Conservation (phyloP, 2,797 vertebrate species). For the Coilia nasus region DNA sequence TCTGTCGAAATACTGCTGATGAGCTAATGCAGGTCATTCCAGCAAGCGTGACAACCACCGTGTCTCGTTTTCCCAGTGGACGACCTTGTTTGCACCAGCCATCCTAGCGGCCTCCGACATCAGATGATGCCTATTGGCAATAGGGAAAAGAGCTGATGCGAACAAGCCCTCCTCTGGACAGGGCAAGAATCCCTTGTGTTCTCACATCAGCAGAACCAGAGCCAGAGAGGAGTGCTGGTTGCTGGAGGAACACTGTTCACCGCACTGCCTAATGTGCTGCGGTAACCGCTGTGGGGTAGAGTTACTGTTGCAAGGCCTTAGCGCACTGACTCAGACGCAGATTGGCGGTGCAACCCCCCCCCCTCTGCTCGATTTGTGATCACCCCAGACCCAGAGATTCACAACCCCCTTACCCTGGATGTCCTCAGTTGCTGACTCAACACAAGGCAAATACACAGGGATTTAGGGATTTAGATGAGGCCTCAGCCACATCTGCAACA, state of each 20-base stretch:
- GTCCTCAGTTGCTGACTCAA: constrained; percentile 5
- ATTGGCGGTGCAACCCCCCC: neutral
- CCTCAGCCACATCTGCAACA: neutral
- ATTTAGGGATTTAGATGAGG: neutral
- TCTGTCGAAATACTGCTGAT: neutral
- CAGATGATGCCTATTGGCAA: neutral
- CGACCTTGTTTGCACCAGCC: too few species aligned
- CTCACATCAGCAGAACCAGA: constrained; percentile 5
- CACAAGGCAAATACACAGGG: constrained; percentile 3
- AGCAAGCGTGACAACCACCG: neutral
- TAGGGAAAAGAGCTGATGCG: neutral
- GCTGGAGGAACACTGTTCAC: neutral
- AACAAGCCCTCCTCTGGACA: neutral
- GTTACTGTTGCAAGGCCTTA: neutral
- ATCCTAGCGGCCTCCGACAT: neutral
- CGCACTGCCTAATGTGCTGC: neutral
- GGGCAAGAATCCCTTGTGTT: neutral
- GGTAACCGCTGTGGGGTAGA: neutral
- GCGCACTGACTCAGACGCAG: neutral
- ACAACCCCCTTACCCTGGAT: neutral
- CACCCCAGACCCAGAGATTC: neutral
- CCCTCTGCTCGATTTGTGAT: neutral
- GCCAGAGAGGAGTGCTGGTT: neutral
- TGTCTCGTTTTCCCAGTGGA: too few species aligned
- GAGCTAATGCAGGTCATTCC: neutral